Evolutionary conservation across 1,140 invertebrate genomes (phyloP).

Genomic region (Bombus soroeensis): DNA sequence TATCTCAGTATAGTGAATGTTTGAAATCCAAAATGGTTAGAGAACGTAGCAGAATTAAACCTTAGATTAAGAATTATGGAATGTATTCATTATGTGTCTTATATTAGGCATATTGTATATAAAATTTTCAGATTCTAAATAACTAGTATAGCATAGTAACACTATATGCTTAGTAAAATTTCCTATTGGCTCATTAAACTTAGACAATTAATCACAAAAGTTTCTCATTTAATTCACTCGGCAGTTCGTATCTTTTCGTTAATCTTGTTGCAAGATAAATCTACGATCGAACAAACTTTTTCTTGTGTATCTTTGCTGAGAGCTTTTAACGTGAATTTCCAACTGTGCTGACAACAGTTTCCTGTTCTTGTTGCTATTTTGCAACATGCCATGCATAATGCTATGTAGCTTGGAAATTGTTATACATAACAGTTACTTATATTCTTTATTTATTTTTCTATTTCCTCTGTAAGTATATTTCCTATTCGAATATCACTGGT

Average conservation of each 20-base stretch:
- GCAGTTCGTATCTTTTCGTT: neutral
- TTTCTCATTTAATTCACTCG: neutral
- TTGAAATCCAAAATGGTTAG: too few species aligned
- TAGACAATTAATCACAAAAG: neutral
- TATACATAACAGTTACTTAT: too few species aligned
- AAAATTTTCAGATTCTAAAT: neutral
- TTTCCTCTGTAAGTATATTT: neutral
- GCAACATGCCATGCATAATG: too few species aligned
- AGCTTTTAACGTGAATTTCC: neutral
- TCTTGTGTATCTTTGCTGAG: neutral
- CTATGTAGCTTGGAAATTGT: too few species aligned
- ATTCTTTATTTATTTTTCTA: neutral
- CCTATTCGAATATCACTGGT: neutral
- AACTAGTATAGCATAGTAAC: neutral
- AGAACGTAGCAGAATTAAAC: too few species aligned
- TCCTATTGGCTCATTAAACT: neutral
- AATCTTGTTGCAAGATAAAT: neutral
- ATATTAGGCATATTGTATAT: neutral
- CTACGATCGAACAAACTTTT: neutral
- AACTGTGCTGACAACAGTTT: neutral
- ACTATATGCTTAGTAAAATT: neutral
- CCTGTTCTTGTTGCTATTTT: too few species aligned
- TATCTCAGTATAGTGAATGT: too few species aligned
- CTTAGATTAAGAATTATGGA: too few species aligned
- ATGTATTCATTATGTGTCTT: too few species aligned